Evolutionary conservation across 2,888 invertebrate genomes (phyloP).

Genomic region (Caradrina clavipalpis): DNA sequence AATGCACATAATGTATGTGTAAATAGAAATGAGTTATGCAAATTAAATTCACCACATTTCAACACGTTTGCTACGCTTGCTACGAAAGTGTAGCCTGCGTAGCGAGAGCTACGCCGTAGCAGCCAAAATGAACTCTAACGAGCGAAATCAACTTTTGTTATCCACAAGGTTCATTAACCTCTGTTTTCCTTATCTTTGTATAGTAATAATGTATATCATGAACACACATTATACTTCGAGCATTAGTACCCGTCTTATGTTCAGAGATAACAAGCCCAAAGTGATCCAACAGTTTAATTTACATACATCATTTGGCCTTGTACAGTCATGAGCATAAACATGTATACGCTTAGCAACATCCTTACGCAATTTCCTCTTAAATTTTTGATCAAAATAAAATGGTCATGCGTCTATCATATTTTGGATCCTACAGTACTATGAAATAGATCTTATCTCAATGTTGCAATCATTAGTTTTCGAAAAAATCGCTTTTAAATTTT

Average conservation of each 20-base stretch:
- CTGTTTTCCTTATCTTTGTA: not conserved
- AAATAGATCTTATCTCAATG: too few species aligned
- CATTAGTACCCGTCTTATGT: constrained; percentile 16
- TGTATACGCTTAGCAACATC: too few species aligned
- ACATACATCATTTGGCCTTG: constrained; percentile 30
- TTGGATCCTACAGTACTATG: too few species aligned
- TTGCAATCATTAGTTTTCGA: too few species aligned
- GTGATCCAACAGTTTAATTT: constrained; percentile 37
- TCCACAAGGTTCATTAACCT: not conserved
- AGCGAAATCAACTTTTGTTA: not conserved
- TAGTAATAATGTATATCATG: too few species aligned
- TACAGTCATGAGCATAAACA: too few species aligned
- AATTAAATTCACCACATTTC: not conserved
- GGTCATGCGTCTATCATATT: too few species aligned
- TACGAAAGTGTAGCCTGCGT: constrained; percentile 25
- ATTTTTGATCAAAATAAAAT: too few species aligned
- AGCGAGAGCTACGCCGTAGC: constrained; percentile 41
- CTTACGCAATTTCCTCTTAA: too few species aligned
- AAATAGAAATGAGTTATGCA: not conserved
- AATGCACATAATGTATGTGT: not conserved
- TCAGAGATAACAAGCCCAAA: constrained; percentile 31
- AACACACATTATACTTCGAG: constrained; percentile 6
- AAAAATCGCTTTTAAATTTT: too few species aligned
- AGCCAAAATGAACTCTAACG: not conserved
- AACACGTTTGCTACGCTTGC: constrained; percentile 8